Percentiles rank a stretch among this genome's conserved stretches.
Evolutionary conservation across 2,113 vertebrate species (phyloP).

Genomic region (Castor canadensis): DNA sequence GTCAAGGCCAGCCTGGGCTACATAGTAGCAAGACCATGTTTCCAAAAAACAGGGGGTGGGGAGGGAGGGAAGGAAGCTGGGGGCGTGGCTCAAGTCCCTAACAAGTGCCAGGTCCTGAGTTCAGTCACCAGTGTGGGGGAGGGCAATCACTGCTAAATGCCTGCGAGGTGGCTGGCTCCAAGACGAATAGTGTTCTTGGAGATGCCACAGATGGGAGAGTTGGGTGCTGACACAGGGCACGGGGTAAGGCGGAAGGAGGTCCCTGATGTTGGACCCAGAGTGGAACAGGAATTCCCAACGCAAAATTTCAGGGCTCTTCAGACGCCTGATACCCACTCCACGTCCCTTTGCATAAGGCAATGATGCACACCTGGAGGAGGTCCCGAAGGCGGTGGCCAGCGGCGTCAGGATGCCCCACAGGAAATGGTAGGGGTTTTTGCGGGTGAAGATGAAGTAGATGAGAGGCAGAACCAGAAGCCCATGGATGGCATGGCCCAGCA

Average conservation of each 20-base stretch:
- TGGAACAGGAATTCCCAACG: not conserved
- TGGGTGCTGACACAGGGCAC: not conserved
- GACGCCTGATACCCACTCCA: not conserved
- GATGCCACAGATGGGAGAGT: not conserved
- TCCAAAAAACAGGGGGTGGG: not conserved
- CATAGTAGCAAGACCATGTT: not conserved
- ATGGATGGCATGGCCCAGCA: slow-evolving; percentile 91
- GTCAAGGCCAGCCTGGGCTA: too few species aligned
- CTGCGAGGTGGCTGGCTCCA: not conserved
- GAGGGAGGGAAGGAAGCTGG: not conserved
- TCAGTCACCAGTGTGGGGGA: not conserved
- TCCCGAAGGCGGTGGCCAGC: slow-evolving; percentile 92
- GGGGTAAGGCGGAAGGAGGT: not conserved
- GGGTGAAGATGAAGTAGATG: slow-evolving; percentile 91
- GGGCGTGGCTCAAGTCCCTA: not conserved
- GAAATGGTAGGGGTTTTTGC: slow-evolving; percentile 93
- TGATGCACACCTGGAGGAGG: slow-evolving; percentile 90
- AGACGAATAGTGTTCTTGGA: not conserved
- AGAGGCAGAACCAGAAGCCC: slow-evolving; percentile 88
- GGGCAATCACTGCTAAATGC: not conserved
- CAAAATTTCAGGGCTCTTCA: not conserved
- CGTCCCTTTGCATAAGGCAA: not conserved
- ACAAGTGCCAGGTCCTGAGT: not conserved
- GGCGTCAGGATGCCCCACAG: slow-evolving; percentile 91
- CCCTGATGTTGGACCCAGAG: not conserved